These are phyloP conservation scores for Latrodectus hesperus DNA, from an alignment of 2,888 invertebrate genomes.

Conservation along the genomic window DNA sequence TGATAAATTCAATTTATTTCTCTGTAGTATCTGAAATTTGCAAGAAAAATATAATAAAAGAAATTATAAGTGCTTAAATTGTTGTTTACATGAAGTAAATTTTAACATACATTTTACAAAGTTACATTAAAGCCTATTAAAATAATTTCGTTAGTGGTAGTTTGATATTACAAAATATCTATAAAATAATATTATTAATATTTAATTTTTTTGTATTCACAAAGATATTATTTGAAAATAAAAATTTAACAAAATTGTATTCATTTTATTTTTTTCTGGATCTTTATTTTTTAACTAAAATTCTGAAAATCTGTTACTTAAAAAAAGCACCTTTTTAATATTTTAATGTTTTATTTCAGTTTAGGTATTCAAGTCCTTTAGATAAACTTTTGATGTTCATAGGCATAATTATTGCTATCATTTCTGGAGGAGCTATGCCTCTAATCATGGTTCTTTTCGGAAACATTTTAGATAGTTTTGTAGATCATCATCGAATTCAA, in stretches of 20 bases:
- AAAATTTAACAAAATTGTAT: background rate
- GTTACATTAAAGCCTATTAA: no score
- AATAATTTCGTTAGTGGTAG: no score
- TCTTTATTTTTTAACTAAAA: background rate
- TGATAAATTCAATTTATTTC: no score
- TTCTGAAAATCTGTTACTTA: background rate
- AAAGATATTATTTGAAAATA: background rate
- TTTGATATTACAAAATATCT: background rate
- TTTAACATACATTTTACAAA: no score
- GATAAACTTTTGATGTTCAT: slow-evolving; percentile 62
- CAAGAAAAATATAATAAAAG: no score
- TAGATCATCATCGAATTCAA: slow-evolving; percentile 61
- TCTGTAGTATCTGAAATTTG: no score
- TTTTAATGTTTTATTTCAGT: slow-evolving; percentile 28
- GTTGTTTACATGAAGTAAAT: no score
- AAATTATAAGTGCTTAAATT: no score
- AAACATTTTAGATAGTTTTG: slow-evolving; percentile 61
- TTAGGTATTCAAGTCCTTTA: slow-evolving; percentile 60
- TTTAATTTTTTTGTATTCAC: background rate
- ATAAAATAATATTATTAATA: background rate
- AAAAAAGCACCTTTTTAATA: background rate
- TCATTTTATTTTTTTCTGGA: background rate
- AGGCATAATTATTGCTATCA: slow-evolving; percentile 53
- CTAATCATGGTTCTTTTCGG: slow-evolving; percentile 63
- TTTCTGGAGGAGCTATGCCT: slow-evolving; percentile 60